Percentiles rank a stretch among this genome's conserved stretches.
phyloP scores from a whole-genome alignment of 2,113 vertebrate genomes.

The Circaetus gallicus region DNA sequence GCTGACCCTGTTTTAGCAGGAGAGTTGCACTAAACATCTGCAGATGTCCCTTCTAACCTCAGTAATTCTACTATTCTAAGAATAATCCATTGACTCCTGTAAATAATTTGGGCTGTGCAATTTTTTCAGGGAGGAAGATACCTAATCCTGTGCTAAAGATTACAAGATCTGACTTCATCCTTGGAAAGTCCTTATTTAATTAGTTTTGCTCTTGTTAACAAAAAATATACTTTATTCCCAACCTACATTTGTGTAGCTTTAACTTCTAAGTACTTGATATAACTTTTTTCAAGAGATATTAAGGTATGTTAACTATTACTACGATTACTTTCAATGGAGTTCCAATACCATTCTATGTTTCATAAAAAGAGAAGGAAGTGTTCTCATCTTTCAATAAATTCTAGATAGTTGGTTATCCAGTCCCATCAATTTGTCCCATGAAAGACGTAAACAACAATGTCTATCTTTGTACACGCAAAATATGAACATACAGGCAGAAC shows the following conservation, averaged over 20 bases:
- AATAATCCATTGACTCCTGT: background rate
- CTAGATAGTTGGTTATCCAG: background rate
- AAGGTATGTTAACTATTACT: background rate
- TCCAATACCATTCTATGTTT: background rate
- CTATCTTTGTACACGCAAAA: background rate
- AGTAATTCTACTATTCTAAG: background rate
- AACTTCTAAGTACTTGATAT: background rate
- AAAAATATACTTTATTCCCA: background rate
- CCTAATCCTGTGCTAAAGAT: background rate
- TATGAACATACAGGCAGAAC: background rate
- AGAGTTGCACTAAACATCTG: background rate
- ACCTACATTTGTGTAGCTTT: rapidly evolving
- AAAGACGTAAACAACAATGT: rapidly evolving
- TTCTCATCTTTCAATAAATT: background rate
- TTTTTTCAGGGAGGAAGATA: background rate
- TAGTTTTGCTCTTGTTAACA: background rate
- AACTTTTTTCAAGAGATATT: background rate
- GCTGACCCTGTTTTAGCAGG: background rate
- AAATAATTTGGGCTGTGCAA: background rate
- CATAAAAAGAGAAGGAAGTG: background rate
- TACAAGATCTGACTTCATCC: background rate
- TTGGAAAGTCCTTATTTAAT: background rate
- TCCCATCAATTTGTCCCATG: background rate
- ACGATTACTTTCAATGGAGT: background rate
- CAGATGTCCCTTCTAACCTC: background rate